Conservation (phyloP, 2,113 vertebrate species). For the Piaya cayana region DNA sequence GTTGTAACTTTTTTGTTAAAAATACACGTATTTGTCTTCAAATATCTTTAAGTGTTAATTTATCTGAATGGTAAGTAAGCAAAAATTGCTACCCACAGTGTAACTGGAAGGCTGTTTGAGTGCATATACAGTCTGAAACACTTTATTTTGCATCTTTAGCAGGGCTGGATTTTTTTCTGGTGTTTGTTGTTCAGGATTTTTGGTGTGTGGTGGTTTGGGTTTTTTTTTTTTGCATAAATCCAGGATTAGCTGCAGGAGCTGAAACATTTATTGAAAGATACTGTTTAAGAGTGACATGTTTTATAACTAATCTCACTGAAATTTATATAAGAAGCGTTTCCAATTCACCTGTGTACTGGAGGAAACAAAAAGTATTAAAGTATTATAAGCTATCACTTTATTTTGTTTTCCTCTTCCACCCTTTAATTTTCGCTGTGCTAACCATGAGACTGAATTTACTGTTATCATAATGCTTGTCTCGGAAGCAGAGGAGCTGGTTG, state of each 20-base stretch:
- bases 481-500: neutral
- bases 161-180: neutral
- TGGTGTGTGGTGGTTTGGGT: no score
- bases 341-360: neutral
- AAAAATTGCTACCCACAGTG: neutral
- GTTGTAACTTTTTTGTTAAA: neutral
- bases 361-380: neutral
- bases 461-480: neutral
- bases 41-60: neutral
- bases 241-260: slow-evolving; percentile 29
- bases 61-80: neutral
- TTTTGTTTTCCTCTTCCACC: neutral
- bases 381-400: neutral
- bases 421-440: neutral
- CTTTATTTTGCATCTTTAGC: neutral
- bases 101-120: neutral
- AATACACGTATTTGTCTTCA: neutral
- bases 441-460: neutral
- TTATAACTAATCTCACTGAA: slow-evolving; percentile 14
- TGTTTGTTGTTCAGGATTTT: neutral
- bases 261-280: neutral
- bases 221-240: neutral
- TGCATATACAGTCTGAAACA: neutral
- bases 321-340: neutral
- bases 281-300: neutral